A percentile compares a stretch with the other conserved stretches of the same genome.
phyloP scores from a whole-genome alignment of 2,888 invertebrate species.

The Chymomyza fuscimana region DNA sequence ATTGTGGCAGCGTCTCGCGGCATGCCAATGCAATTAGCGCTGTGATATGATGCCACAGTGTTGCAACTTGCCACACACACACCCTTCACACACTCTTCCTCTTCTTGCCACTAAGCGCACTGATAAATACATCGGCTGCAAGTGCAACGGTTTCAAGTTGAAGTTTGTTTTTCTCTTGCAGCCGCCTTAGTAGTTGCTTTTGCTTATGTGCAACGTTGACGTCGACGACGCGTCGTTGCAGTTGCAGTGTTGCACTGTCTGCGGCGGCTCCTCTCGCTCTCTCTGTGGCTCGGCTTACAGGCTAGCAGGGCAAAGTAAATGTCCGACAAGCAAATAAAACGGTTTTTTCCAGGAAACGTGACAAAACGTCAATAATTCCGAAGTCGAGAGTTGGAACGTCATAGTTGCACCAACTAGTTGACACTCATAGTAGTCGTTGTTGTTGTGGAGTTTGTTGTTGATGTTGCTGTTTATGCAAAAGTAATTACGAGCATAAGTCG shows the following conservation, averaged over 20 bases:
- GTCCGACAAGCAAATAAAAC: constrained; percentile 66
- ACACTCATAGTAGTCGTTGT: not conserved
- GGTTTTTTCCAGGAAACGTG: constrained; percentile 77
- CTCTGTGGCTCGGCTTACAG: constrained; percentile 61
- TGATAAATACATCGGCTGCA: constrained; percentile 16
- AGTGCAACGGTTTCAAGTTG: constrained; percentile 63
- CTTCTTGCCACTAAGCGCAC: not conserved
- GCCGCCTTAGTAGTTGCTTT: constrained; percentile 46
- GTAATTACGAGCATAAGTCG: constrained; percentile 54
- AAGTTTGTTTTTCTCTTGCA: constrained; percentile 62
- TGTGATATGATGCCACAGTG: constrained; percentile 9
- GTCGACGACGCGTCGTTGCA: not conserved
- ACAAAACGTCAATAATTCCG: constrained; percentile 75
- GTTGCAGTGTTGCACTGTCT: not conserved
- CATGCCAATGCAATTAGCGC: constrained; percentile 71
- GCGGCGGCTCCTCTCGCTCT: not conserved
- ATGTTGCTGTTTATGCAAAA: constrained; percentile 43
- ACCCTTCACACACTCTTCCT: too few relatives aligned
- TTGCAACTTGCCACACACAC: not conserved
- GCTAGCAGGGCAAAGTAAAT: constrained; percentile 55
- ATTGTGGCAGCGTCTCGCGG: constrained; percentile 53
- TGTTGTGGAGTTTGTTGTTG: constrained; percentile 21
- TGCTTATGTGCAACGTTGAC: constrained; percentile 41
- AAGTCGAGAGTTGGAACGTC: constrained; percentile 21
- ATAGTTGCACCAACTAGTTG: constrained; percentile 39